Evolutionary conservation across 92 coral and sea anemone genomes (phyloP).

Genomic region (Scolanthus callimorphus): DNA sequence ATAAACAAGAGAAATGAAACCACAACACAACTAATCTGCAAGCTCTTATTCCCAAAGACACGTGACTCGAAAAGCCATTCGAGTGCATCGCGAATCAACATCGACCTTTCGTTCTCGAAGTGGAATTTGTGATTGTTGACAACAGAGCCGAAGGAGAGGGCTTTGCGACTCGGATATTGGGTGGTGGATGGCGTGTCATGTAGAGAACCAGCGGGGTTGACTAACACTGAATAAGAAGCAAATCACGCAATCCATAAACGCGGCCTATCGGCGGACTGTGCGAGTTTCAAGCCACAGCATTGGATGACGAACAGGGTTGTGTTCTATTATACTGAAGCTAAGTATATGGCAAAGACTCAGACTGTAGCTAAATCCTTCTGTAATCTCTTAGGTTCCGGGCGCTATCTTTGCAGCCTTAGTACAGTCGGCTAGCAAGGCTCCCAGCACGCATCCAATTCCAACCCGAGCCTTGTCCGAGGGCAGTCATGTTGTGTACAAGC

Average conservation of each 20-base stretch:
- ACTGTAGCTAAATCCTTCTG: no score
- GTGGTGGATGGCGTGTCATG: neutral
- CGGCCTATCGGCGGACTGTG: no score
- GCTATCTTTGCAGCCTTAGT: neutral
- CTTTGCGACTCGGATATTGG: slow-evolving; percentile 14
- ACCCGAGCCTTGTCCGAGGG: neutral
- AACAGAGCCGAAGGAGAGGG: slow-evolving; percentile 21
- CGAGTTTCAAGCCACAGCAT: no score
- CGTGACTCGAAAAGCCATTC: slow-evolving; percentile 21
- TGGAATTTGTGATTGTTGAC: slow-evolving; percentile 3
- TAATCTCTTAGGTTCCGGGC: neutral
- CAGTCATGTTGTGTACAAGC: neutral
- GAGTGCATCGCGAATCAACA: slow-evolving; percentile 23
- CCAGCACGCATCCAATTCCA: neutral
- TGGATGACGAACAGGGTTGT: no score
- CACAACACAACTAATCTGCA: slow-evolving; percentile 12
- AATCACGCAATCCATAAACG: slow-evolving; percentile 1
- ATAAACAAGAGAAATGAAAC: neutral
- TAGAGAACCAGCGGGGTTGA: neutral
- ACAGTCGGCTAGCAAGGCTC: neutral
- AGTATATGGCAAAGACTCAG: no score
- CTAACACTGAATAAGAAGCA: no score
- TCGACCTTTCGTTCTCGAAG: neutral
- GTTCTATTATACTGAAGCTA: no score
- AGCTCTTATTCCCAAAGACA: slow-evolving; percentile 16